A percentile compares a stretch with the other conserved stretches of the same genome.
phyloP scores from a whole-genome alignment of 2,888 invertebrate species.

The Macaria liturata region DNA sequence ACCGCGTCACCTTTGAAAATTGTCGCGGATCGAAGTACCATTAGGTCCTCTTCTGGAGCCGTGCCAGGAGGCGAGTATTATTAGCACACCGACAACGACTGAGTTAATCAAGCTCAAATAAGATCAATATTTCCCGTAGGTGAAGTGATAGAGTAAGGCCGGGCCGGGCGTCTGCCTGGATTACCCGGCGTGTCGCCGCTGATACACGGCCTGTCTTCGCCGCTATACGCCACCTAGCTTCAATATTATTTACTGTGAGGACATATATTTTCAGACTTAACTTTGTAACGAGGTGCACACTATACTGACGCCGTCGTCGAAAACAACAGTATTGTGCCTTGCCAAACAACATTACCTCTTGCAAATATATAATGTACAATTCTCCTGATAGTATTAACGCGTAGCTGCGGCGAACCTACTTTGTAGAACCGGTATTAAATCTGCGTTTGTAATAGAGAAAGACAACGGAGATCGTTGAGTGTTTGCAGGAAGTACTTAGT shows the following conservation, averaged over 20 bases:
- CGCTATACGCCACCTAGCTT: conserved; percentile 4
- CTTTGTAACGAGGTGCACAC: conserved; percentile 1
- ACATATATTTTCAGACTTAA: conserved; percentile 8
- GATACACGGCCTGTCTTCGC: conserved; percentile 39
- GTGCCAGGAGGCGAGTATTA: conserved; percentile 78
- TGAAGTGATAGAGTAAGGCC: conserved; percentile 65
- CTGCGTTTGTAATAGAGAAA: conserved; percentile 8
- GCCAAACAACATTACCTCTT: conserved; percentile 9
- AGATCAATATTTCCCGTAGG: conserved; percentile 80
- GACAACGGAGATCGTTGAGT: background rate
- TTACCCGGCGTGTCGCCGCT: conserved; percentile 50
- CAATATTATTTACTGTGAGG: conserved; percentile 29
- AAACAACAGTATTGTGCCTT: conserved; percentile 11
- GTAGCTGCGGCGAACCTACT: background rate
- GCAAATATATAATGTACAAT: conserved; percentile 5
- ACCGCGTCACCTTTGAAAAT: conserved; percentile 73
- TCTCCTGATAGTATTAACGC: background rate
- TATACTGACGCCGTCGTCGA: conserved; percentile 6
- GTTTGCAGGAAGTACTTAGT: no score
- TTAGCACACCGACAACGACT: conserved; percentile 77
- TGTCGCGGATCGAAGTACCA: conserved; percentile 79
- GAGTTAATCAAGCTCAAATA: conserved; percentile 83
- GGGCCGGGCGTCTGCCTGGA: conserved; percentile 56
- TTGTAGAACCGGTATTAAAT: conserved; percentile 12
- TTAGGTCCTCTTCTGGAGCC: conserved; percentile 77